Conservation (phyloP, 2,113 vertebrate genomes). For the Cochlearius cochlearius region DNA sequence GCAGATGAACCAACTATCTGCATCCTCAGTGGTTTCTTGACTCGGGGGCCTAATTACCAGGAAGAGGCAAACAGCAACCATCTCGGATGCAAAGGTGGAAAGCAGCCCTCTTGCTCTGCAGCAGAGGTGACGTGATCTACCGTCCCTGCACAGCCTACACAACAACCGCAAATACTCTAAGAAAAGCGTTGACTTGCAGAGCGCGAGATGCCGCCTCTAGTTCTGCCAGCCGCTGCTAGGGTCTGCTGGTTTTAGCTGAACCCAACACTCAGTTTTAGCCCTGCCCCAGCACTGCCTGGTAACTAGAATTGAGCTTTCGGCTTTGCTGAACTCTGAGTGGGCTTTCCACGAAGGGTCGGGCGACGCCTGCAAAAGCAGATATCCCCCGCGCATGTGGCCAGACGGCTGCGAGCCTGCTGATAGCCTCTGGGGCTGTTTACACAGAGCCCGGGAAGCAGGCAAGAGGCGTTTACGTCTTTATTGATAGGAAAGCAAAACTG, state of each 20-base stretch:
- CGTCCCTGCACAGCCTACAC: rapidly evolving
- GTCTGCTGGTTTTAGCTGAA: not conserved
- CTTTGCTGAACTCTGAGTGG: not conserved
- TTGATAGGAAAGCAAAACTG: constrained; percentile 28
- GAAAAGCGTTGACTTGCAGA: rapidly evolving
- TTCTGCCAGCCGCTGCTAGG: rapidly evolving
- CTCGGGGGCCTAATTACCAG: not conserved
- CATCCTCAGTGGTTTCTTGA: not conserved
- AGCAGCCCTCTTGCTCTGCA: not conserved
- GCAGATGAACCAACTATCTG: not conserved
- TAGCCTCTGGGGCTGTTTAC: rapidly evolving
- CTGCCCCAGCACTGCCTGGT: too few relatives aligned
- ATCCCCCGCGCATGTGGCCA: rapidly evolving
- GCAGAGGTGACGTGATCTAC: rapidly evolving
- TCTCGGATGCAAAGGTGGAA: not conserved
- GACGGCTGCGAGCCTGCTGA: rapidly evolving
- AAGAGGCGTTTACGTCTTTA: not conserved
- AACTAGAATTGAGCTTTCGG: rapidly evolving
- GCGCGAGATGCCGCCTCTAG: rapidly evolving
- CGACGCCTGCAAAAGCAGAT: rapidly evolving
- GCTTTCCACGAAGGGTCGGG: not conserved
- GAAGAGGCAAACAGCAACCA: not conserved
- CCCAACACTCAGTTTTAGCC: too few relatives aligned
- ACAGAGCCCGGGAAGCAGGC: not conserved
- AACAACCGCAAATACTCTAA: rapidly evolving